Conservation (phyloP, 53 echinoderm and acorn worm genomes). For the Mesocentrotus franciscanus region DNA sequence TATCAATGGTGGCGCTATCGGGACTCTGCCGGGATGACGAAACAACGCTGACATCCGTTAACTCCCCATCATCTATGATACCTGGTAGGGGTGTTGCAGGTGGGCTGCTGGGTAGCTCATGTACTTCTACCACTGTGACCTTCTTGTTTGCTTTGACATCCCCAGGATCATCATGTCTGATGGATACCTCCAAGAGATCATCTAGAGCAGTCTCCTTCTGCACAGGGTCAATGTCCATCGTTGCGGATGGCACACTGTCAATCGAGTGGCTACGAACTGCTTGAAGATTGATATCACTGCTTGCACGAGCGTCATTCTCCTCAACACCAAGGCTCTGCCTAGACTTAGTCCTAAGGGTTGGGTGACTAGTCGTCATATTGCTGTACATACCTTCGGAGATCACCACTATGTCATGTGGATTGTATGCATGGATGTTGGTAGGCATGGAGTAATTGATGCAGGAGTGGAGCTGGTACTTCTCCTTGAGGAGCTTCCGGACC, state of each 20-base stretch:
- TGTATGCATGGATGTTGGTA: constrained; percentile 87
- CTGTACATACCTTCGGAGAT: constrained; percentile 92
- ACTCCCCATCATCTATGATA: constrained; percentile 65
- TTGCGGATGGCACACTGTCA: constrained; percentile 85
- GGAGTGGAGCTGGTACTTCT: constrained; percentile 77
- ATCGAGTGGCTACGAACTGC: constrained; percentile 83
- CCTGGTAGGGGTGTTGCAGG: constrained; percentile 70
- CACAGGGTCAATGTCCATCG: constrained; percentile 22
- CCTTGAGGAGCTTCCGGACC: constrained; percentile 86
- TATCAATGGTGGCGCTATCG: constrained; percentile 46
- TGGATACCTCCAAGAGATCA: constrained; percentile 74
- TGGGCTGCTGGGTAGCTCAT: constrained; percentile 60
- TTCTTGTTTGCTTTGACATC: not conserved
- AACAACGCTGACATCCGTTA: constrained; percentile 48
- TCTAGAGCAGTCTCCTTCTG: constrained; percentile 59
- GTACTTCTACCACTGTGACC: constrained; percentile 52
- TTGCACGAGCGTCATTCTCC: constrained; percentile 70
- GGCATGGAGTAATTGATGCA: constrained; percentile 93
- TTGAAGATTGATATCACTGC: constrained; percentile 88
- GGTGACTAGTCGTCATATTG: constrained; percentile 88
- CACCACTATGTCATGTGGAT: constrained; percentile 90
- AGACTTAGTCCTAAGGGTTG: constrained; percentile 77
- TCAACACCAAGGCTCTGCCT: constrained; percentile 63
- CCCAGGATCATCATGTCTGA: constrained; percentile 57
- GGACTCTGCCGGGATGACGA: constrained; percentile 38